phyloP scores from a whole-genome alignment of 2,888 invertebrate species.

The Penaeus monodon region DNA sequence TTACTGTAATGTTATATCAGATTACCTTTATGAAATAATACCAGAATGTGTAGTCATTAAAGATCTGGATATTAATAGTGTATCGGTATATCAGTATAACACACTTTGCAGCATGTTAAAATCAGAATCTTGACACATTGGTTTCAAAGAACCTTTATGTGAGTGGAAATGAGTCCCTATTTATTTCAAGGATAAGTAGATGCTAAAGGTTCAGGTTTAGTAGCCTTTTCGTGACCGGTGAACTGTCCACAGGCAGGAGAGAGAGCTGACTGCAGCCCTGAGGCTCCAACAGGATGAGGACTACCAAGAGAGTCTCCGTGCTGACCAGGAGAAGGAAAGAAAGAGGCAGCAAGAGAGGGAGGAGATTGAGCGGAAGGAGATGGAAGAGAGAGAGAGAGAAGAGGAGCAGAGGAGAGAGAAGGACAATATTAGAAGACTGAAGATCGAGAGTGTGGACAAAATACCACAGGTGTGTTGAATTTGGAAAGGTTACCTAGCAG shows the following conservation, averaged over 20 bases:
- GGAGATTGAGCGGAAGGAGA: constrained; percentile 69
- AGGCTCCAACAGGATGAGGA: constrained; percentile 94
- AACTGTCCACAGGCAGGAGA: constrained; percentile 75
- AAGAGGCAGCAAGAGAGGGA: constrained; percentile 76
- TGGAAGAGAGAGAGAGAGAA: constrained; percentile 66
- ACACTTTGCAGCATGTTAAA: too few relatives aligned
- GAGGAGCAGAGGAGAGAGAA: constrained; percentile 71
- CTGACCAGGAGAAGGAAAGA: constrained; percentile 95
- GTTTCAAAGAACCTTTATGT: too few relatives aligned
- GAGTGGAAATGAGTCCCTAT: too few relatives aligned
- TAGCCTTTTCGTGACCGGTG: background rate
- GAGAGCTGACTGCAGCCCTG: constrained; percentile 86
- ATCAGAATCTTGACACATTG: too few relatives aligned
- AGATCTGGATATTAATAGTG: too few relatives aligned
- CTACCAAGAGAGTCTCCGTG: constrained; percentile 88
- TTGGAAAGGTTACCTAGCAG: too few relatives aligned
- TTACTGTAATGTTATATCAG: too few relatives aligned
- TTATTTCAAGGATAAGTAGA: too few relatives aligned
- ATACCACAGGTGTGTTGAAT: constrained; percentile 67
- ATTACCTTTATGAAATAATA: too few relatives aligned
- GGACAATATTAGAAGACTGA: constrained; percentile 70
- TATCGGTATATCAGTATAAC: too few relatives aligned
- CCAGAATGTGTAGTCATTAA: too few relatives aligned
- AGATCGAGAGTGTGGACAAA: constrained; percentile 69
- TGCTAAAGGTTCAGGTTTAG: too few relatives aligned